Conservation (phyloP, 2,888 invertebrate genomes). For the Netelia fuscicornis region DNA sequence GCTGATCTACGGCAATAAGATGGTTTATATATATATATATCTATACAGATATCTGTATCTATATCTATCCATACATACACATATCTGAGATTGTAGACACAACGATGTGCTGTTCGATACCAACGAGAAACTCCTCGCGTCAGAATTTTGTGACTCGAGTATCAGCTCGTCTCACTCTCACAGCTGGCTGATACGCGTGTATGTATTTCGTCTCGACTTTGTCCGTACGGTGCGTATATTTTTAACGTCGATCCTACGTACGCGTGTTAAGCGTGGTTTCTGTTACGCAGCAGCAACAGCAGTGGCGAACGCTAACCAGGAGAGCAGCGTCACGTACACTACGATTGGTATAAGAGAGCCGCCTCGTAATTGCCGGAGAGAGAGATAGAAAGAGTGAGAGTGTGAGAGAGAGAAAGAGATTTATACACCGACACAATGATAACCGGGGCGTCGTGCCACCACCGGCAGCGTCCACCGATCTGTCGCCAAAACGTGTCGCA, state of each 20-base stretch:
- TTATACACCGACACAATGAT: constrained; percentile 68
- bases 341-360: constrained; percentile 57
- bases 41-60: too few relatives aligned
- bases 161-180: not conserved
- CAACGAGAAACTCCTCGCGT: constrained; percentile 30
- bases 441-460: constrained; percentile 69
- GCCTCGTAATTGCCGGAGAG: constrained; percentile 58
- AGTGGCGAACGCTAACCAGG: constrained; percentile 32
- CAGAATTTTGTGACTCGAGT: constrained; percentile 12
- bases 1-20: not conserved
- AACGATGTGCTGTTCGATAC: constrained; percentile 22
- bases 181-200: constrained; percentile 27
- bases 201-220: constrained; percentile 32
- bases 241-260: constrained; percentile 56
- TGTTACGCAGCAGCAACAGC: constrained; percentile 48
- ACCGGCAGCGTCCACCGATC: constrained; percentile 71
- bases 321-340: constrained; percentile 40
- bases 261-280: constrained; percentile 36
- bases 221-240: constrained; percentile 63
- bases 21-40: not conserved
- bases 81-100: constrained; percentile 24
- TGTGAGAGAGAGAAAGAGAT: constrained; percentile 11
- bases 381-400: constrained; percentile 30
- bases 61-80: not conserved
- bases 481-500: constrained; percentile 77